These are phyloP conservation scores for Columbina picui DNA, from an alignment of 2,113 vertebrate genomes.

Conservation along the genomic window DNA sequence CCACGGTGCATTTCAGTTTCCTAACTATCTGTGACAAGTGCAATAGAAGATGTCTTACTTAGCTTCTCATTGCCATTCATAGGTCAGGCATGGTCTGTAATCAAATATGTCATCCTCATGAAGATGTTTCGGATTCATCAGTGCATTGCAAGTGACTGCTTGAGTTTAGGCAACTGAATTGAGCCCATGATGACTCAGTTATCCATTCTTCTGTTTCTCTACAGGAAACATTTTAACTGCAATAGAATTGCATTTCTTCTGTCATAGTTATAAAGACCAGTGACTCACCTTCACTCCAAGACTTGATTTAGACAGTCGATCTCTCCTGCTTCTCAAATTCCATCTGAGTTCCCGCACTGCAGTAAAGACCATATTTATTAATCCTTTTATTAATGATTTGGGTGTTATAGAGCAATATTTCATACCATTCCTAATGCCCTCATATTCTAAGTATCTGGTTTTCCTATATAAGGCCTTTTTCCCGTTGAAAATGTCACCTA, in stretches of 20 bases:
- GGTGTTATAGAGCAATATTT: neutral
- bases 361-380: neutral
- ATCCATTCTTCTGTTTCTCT: neutral
- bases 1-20: neutral
- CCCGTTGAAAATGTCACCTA: neutral
- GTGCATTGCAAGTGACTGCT: neutral
- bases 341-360: neutral
- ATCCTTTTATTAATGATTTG: neutral
- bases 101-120: neutral
- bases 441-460: neutral
- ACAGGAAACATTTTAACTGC: neutral
- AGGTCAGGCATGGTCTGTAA: neutral
- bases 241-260: neutral
- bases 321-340: neutral
- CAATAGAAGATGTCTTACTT: neutral
- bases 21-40: neutral
- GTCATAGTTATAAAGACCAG: neutral
- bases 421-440: neutral
- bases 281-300: neutral
- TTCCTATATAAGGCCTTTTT: neutral
- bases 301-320: neutral
- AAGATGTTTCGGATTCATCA: neutral
- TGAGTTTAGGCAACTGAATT: neutral
- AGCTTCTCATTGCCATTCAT: neutral
- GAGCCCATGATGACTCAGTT: neutral